These are phyloP conservation scores for Trichosurus vulpecula DNA, from an alignment of 2,797 vertebrate genomes.

Conservation along the genomic window DNA sequence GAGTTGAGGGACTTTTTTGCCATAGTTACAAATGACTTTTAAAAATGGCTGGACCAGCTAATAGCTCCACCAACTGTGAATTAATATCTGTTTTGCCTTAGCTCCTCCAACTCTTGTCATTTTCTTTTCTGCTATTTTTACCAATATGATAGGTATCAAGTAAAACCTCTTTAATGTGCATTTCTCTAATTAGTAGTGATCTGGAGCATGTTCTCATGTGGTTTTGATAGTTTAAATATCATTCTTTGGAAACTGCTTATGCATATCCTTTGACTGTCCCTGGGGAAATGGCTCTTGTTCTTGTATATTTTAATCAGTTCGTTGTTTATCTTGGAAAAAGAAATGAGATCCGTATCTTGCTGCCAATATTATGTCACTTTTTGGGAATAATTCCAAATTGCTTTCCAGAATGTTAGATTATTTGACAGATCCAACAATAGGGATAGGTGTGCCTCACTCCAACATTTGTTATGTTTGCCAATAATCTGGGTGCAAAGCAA, in stretches of 20 bases:
- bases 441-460: neutral
- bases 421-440: neutral
- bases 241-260: neutral
- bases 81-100: neutral
- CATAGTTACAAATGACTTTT: neutral
- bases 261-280: neutral
- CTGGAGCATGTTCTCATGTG: neutral
- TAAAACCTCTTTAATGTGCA: neutral
- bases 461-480: neutral
- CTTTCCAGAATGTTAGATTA: neutral
- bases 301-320: neutral
- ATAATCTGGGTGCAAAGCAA: neutral
- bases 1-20: neutral
- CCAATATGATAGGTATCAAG: neutral
- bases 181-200: neutral
- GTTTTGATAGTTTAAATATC: neutral
- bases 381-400: neutral
- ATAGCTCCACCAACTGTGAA: neutral
- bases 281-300: neutral
- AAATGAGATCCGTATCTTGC: neutral
- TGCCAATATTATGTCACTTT: neutral
- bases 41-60: neutral
- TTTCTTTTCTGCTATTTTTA: neutral
- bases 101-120: neutral
- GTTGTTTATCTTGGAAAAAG: neutral